Evolutionary conservation across 2,888 invertebrate genomes (phyloP).

Genomic region (Magallana nippona): DNA sequence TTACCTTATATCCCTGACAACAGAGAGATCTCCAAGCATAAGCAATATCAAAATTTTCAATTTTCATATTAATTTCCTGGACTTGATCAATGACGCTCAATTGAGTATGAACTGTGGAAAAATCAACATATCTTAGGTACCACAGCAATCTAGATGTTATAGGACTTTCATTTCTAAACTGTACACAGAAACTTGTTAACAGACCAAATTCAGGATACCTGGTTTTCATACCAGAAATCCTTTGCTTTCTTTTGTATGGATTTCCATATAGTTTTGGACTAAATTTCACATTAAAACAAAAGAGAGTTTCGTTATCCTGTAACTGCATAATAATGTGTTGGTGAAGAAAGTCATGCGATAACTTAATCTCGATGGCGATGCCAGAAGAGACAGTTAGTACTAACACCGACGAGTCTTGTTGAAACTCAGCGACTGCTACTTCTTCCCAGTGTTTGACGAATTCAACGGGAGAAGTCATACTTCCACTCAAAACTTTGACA

Average conservation of each 20-base stretch:
- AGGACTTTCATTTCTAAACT: too few species aligned
- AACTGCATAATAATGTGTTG: background rate
- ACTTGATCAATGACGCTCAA: background rate
- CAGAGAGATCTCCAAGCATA: conserved; percentile 42
- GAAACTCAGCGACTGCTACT: background rate
- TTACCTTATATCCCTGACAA: conserved; percentile 34
- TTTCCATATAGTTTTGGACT: too few species aligned
- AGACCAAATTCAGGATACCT: too few species aligned
- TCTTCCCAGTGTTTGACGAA: conserved; percentile 19
- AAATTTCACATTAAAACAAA: too few species aligned
- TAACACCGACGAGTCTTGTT: background rate
- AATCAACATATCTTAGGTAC: background rate
- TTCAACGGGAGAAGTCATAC: background rate
- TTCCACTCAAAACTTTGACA: background rate
- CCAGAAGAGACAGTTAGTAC: background rate
- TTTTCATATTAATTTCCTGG: too few species aligned
- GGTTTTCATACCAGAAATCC: too few species aligned
- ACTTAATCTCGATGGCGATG: background rate
- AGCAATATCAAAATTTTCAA: conserved; percentile 20
- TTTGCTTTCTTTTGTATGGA: too few species aligned
- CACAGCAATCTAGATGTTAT: too few species aligned
- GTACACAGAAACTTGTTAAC: too few species aligned
- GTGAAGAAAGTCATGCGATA: background rate
- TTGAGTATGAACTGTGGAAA: too few species aligned
- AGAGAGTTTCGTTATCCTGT: background rate